These are phyloP conservation scores for Plusia festucae DNA, from an alignment of 2,888 invertebrate species.

Conservation along the genomic window DNA sequence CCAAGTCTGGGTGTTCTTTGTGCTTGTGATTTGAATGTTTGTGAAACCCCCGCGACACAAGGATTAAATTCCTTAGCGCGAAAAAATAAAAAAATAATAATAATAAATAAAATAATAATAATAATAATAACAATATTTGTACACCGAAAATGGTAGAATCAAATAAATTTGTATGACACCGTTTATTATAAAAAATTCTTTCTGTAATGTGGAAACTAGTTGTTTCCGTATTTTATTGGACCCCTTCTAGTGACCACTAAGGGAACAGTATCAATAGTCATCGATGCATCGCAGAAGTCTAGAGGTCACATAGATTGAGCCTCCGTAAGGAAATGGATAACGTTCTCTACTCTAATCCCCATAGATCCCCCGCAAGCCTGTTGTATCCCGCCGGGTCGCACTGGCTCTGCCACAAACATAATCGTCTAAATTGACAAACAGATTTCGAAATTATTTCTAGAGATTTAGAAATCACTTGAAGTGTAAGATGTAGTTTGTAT, in stretches of 20 bases:
- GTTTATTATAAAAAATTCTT: too few species aligned
- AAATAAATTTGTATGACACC: too few species aligned
- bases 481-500: constrained; percentile 20
- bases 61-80: too few species aligned
- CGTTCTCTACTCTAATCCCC: constrained; percentile 66
- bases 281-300: constrained; percentile 41
- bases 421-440: background rate
- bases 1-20: too few species aligned
- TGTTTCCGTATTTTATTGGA: too few species aligned
- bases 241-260: background rate
- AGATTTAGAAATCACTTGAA: constrained; percentile 16
- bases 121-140: too few species aligned
- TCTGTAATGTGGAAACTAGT: too few species aligned
- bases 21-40: too few species aligned
- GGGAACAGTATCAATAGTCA: background rate
- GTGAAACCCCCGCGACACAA: too few species aligned
- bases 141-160: too few species aligned
- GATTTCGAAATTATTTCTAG: constrained; percentile 28
- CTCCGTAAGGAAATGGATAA: constrained; percentile 55
- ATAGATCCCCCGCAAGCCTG: constrained; percentile 66
- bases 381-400: constrained; percentile 61
- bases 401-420: constrained; percentile 40
- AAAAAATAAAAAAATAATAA: too few species aligned
- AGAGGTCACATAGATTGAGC: constrained; percentile 57
- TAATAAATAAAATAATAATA: too few species aligned